Conservation (phyloP, 2,888 invertebrate species). For the Poecilus cupreus region DNA sequence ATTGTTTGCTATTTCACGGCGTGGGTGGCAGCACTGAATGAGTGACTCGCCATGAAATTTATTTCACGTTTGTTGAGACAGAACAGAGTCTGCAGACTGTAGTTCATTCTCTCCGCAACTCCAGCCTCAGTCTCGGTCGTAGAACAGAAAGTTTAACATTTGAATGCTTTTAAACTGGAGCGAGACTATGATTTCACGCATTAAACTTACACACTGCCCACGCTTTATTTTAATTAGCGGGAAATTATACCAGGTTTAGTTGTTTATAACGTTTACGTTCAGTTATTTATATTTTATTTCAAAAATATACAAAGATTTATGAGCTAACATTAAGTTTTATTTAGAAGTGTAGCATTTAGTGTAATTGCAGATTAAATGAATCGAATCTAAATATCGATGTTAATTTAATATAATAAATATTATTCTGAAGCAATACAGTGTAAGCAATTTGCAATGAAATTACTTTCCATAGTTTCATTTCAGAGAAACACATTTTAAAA, state of each 20-base stretch:
- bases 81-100: background rate
- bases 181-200: conserved; percentile 40
- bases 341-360: background rate
- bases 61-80: background rate
- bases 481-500: too few species aligned
- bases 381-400: background rate
- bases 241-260: conserved; percentile 22
- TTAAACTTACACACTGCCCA: conserved; percentile 36
- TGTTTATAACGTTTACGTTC: background rate
- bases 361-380: background rate
- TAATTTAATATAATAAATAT: background rate
- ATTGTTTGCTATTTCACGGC: background rate
- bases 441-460: too few species aligned
- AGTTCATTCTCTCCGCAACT: background rate
- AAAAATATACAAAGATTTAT: background rate
- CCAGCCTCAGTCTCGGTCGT: background rate
- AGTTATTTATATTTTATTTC: background rate
- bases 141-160: conserved; percentile 16
- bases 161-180: conserved; percentile 33
- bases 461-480: too few species aligned
- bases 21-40: conserved; percentile 16
- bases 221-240: conserved; percentile 37
- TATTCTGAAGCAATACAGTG: too few species aligned
- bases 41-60: conserved; percentile 27
- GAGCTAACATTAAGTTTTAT: background rate